These are phyloP conservation scores for Oceanites oceanicus DNA, from an alignment of 2,113 vertebrate genomes.

Conservation along the genomic window DNA sequence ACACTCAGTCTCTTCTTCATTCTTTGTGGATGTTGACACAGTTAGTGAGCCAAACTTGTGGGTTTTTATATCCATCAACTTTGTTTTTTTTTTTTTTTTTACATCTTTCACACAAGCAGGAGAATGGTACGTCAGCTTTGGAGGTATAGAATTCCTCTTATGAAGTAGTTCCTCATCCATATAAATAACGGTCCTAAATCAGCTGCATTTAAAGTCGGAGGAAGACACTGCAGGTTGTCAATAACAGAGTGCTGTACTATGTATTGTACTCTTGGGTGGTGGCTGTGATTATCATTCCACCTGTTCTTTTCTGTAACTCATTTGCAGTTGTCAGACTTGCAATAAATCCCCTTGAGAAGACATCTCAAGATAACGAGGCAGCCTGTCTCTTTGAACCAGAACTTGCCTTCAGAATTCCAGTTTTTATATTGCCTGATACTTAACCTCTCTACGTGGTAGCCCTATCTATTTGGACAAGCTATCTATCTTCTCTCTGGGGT, in stretches of 20 bases:
- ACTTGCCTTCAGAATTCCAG: conserved; percentile 30
- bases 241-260: neutral
- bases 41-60: neutral
- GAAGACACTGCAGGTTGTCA: neutral
- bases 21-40: neutral
- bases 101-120: neutral
- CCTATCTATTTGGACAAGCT: neutral
- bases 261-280: neutral
- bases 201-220: neutral
- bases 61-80: neutral
- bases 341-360: conserved; percentile 29
- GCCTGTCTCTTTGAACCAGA: conserved; percentile 18
- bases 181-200: neutral
- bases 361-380: conserved; percentile 25
- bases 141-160: neutral
- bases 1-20: neutral
- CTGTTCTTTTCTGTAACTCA: conserved; percentile 22
- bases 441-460: neutral
- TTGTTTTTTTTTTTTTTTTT: neutral
- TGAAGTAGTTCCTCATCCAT: neutral
- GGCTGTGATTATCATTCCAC: conserved; percentile 9
- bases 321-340: conserved; percentile 38
- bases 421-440: neutral
- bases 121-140: neutral
- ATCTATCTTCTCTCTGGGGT: neutral